These are phyloP conservation scores for Camptogramma bilineatum DNA, from an alignment of 2,888 invertebrate species.

Conservation along the genomic window DNA sequence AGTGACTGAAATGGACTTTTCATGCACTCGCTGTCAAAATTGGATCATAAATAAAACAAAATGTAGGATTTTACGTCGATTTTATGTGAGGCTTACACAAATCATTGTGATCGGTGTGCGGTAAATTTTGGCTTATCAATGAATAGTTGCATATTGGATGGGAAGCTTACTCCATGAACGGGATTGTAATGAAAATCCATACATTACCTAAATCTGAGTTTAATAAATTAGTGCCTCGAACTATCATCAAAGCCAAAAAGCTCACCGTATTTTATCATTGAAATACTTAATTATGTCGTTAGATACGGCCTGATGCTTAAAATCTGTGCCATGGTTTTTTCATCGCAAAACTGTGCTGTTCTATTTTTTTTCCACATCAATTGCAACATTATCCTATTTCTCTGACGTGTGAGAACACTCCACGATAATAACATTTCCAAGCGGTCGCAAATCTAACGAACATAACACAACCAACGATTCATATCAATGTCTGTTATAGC, in stretches of 20 bases:
- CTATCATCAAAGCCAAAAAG: too few species aligned
- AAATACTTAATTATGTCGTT: too few species aligned
- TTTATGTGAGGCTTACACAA: conserved; percentile 44
- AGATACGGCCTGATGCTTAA: too few species aligned
- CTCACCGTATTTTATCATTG: too few species aligned
- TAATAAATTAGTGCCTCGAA: not conserved
- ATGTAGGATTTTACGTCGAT: conserved; percentile 25
- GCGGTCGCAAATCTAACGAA: too few species aligned
- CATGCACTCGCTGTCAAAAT: conserved; percentile 50
- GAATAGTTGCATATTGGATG: conserved; percentile 33
- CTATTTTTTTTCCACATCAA: too few species aligned
- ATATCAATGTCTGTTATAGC: not conserved
- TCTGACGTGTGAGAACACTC: too few species aligned
- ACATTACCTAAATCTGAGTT: not conserved
- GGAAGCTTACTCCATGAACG: conserved; percentile 1
- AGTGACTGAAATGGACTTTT: conserved; percentile 48
- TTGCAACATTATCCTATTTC: too few species aligned
- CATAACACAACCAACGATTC: too few species aligned
- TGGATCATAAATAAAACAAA: conserved; percentile 48
- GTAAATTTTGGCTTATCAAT: conserved; percentile 37
- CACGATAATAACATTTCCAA: too few species aligned
- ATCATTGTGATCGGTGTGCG: conserved; percentile 43
- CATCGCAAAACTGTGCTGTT: too few species aligned
- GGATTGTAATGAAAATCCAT: conserved; percentile 4
- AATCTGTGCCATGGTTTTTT: too few species aligned